These are phyloP conservation scores for Sciurus niger DNA, from an alignment of 2,113 vertebrate species.

Conservation along the genomic window DNA sequence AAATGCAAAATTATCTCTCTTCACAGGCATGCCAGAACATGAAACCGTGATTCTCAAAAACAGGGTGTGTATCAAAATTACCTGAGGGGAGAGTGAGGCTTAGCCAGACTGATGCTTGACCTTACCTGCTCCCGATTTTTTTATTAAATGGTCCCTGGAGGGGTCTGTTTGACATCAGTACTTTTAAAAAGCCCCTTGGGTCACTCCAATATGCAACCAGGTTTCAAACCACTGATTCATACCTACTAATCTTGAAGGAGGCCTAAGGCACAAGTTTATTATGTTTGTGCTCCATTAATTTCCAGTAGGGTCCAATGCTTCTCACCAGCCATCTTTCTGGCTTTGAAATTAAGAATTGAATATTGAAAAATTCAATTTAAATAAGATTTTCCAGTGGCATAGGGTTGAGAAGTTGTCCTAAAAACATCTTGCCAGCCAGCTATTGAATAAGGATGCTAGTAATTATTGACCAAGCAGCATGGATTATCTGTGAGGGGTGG, in stretches of 20 bases:
- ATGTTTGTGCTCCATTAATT: background rate
- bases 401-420: background rate
- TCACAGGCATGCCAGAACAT: background rate
- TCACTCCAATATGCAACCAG: background rate
- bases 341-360: slow-evolving; percentile 58
- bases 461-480: background rate
- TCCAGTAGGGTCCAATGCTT: slow-evolving; percentile 27
- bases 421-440: background rate
- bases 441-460: background rate
- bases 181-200: background rate
- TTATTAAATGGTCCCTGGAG: slow-evolving; percentile 2
- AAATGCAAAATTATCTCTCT: background rate
- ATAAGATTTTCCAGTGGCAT: slow-evolving; percentile 57
- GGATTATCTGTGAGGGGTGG: background rate
- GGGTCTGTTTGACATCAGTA: background rate
- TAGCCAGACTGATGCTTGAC: background rate
- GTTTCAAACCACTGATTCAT: slow-evolving; percentile 39
- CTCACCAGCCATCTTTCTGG: slow-evolving; percentile 56
- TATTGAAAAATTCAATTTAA: slow-evolving; percentile 60
- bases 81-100: background rate
- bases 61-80: background rate
- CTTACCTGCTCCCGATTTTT: background rate
- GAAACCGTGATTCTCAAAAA: background rate
- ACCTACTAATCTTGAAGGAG: background rate
- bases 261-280: background rate